These are phyloP conservation scores for Lepidochitona cinerea DNA, from an alignment of 2,888 invertebrate species.

Conservation along the genomic window DNA sequence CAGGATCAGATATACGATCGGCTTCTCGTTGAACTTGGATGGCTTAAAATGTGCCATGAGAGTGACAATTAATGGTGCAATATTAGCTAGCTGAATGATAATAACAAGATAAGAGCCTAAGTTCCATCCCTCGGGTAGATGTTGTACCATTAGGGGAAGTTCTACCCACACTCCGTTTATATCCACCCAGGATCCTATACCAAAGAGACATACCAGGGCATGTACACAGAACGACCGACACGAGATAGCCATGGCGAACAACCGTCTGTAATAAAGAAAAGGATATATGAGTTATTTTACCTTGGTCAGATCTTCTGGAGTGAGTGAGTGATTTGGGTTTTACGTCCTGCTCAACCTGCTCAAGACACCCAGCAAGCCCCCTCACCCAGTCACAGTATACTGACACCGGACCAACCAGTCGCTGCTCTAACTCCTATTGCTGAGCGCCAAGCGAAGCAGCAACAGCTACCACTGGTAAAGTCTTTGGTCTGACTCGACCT, in stretches of 20 bases:
- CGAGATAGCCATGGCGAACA: background rate
- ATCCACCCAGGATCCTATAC: conserved; percentile 82
- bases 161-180: conserved; percentile 92
- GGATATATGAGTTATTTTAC: too few species aligned
- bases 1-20: conserved; percentile 69
- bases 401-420: too few species aligned
- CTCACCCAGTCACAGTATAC: too few species aligned
- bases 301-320: too few species aligned
- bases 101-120: conserved; percentile 87
- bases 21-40: background rate
- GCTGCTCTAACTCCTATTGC: too few species aligned
- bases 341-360: too few species aligned
- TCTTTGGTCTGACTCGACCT: background rate
- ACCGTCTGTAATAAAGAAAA: background rate
- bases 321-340: too few species aligned
- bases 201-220: conserved; percentile 80
- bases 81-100: conserved; percentile 84
- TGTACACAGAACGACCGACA: conserved; percentile 50
- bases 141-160: conserved; percentile 85
- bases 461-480: background rate
- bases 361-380: too few species aligned
- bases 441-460: too few species aligned
- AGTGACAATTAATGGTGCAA: conserved; percentile 82
- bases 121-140: conserved; percentile 89
- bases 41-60: background rate